Base-by-base conservation (phyloP, 2,113 vertebrate genomes). In the Gobio gobio region DNA sequence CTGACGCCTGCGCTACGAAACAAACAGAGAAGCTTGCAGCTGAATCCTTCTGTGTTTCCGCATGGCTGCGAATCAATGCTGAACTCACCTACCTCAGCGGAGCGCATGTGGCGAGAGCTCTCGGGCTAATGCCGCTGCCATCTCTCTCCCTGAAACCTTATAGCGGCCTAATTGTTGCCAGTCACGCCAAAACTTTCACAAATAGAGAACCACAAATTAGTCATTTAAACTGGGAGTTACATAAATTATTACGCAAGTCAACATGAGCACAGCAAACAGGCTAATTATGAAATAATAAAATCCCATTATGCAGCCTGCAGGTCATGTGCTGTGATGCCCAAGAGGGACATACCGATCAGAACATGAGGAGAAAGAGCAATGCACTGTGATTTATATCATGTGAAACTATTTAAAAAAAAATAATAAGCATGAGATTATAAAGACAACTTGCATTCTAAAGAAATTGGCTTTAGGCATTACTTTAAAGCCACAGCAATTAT, bases 11-110 rank as follows among this genome's bases (percentile, higher is more conserved):
- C 45, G 66, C 58, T 43, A 59, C 56, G 49, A 77, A 84, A 82
- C 77, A 86, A 82, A 86, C 72, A 84, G 24, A 56, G 47, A 40
- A n/a, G 83, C 70, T 72, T 10, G 72, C 63, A 56, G 81, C 58
- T 82, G 26, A 49, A 73, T 78, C 51, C 82, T 82, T 82, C 77
- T 40, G 78, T 84, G 43, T 86, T 86, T 78, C 78, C 29, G 47
- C 73, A 85, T 73, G 82, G 40, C 66, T 84, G 87, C 81, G 47
- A 68, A 86, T 68, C 47, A 51, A 63, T 63, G 59, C 61, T 86
- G 64, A 88, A 84, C 87, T 72, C 68, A 59, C 18, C 56, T 78
- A 82, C 68, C 47, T 51, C 63, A 59, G 61, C 14, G 24, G 0
- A 63, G n/a, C 40, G 22, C 77, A 61, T 63, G 77, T 78, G 79